Evolutionary conservation across 1,140 invertebrate genomes (phyloP).

Genomic region (Vanessa atalanta): DNA sequence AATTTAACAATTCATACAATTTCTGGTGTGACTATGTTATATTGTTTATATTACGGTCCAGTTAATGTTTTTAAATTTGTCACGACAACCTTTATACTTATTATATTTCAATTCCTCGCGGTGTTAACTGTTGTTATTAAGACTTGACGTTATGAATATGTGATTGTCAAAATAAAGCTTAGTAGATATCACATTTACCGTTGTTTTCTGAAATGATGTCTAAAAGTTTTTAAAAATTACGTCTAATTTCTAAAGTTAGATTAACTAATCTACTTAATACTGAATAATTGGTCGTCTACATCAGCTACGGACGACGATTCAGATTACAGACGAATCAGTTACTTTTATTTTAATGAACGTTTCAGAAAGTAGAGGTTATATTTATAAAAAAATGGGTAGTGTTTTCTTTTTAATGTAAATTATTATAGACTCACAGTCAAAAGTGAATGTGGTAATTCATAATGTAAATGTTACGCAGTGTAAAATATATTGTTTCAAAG

Average conservation of each 20-base stretch:
- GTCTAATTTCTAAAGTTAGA: too few relatives aligned
- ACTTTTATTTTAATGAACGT: too few relatives aligned
- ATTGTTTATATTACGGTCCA: too few relatives aligned
- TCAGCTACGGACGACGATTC: too few relatives aligned
- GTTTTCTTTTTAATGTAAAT: constrained; percentile 12
- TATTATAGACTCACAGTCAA: constrained; percentile 20
- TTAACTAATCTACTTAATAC: too few relatives aligned
- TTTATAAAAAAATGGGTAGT: not conserved
- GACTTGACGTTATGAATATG: not conserved
- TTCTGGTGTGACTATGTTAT: too few relatives aligned
- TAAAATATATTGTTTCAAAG: constrained; percentile 67
- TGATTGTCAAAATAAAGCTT: not conserved
- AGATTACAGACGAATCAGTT: too few relatives aligned
- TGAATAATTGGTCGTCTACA: too few relatives aligned
- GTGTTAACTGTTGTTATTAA: not conserved
- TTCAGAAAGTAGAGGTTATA: not conserved
- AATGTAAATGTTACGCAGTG: constrained; percentile 57
- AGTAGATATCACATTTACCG: not conserved
- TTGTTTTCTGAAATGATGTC: too few relatives aligned
- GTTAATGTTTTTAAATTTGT: too few relatives aligned
- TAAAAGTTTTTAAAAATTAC: too few relatives aligned
- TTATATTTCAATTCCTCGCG: not conserved
- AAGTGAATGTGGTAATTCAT: constrained; percentile 53
- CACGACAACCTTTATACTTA: not conserved
- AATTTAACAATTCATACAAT: too few relatives aligned